Base-by-base conservation (phyloP, 2,888 invertebrate genomes). In the Ectemnius cavifrons region DNA sequence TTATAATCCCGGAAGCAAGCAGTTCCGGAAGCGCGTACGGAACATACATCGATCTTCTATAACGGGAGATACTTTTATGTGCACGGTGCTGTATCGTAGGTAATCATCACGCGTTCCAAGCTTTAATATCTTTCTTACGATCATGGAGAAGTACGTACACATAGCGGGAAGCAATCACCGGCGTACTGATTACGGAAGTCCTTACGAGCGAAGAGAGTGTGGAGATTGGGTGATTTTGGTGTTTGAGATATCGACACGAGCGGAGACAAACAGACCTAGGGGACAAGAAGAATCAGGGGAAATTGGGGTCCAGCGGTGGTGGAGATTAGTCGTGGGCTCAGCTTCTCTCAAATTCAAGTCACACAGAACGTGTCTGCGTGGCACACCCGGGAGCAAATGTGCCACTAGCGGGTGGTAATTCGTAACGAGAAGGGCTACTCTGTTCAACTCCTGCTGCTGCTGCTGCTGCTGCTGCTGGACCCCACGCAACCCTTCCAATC, bases 401-500 rank as follows among this genome's bases (percentile, higher is more conserved):
- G 56, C 27, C 64, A 52, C 59, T 65, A 60, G 65, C 76, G 71
- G 71, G 71, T 60, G 56, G 46, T 67, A 60, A 73, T 70, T 14
- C 23, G 57, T 46, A 37, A 37, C 37, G 37, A 60, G 20, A 47
- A 56, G 45, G 37, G 46, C 61, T 46, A 37, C 71, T 61, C 60
- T 11, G 58, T 63, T 47, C 37, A 37, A 37, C 23, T 58, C 14
- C 20, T 0, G 16, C 46, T 37, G 46, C 16, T 61, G 52, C n/a
- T n/a, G n/a, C n/a, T n/a, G n/a, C n/a, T n/a, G n/a, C 20, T 0
- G 16, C 46, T 37, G 46, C 16, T 61, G 52, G 63, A 67, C 27
- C 70, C 69, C 63, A 63, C 73, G 57, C 71, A 52, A 71, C 63
- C 60, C 68, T 73, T 78, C 60, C 71, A 74, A 67, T 75, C 74